Conservation (phyloP, 2,113 vertebrate genomes). For the Nothocercus nigrocapillus region DNA sequence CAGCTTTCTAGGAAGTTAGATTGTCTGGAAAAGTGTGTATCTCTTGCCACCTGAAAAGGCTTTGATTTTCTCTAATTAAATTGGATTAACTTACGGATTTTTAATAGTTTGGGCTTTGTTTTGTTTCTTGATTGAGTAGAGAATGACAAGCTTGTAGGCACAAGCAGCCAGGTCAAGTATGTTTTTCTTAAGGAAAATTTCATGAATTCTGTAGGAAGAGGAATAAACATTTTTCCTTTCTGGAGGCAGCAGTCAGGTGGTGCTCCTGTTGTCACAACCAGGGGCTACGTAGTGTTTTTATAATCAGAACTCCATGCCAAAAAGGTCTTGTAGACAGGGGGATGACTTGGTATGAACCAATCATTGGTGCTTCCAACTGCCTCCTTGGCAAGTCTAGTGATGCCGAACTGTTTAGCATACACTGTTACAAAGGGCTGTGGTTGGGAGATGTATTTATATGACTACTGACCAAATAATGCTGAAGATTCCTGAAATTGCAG, state of each 20-base stretch:
- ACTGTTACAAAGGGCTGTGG: neutral
- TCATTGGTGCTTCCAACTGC: neutral
- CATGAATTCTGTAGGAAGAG: neutral
- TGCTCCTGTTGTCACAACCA: neutral
- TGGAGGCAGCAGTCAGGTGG: neutral
- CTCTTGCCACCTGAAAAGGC: neutral
- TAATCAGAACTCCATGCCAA: neutral
- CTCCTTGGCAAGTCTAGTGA: neutral
- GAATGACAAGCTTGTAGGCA: neutral
- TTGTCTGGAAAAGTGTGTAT: neutral
- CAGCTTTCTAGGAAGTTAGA: neutral
- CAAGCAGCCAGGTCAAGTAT: neutral
- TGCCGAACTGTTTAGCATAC: neutral
- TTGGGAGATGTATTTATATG: neutral
- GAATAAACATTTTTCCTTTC: neutral
- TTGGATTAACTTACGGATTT: neutral
- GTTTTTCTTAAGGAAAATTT: neutral
- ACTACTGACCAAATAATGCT: neutral
- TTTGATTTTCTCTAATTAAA: conserved; percentile 2
- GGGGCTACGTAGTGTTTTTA: neutral
- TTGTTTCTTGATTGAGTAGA: neutral
- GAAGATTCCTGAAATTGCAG: neutral
- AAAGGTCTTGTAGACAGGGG: neutral
- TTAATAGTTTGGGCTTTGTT: neutral
- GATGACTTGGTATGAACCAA: neutral